Evolutionary conservation across 2,888 invertebrate genomes (phyloP).

Genomic region (Amphipyra berbera): DNA sequence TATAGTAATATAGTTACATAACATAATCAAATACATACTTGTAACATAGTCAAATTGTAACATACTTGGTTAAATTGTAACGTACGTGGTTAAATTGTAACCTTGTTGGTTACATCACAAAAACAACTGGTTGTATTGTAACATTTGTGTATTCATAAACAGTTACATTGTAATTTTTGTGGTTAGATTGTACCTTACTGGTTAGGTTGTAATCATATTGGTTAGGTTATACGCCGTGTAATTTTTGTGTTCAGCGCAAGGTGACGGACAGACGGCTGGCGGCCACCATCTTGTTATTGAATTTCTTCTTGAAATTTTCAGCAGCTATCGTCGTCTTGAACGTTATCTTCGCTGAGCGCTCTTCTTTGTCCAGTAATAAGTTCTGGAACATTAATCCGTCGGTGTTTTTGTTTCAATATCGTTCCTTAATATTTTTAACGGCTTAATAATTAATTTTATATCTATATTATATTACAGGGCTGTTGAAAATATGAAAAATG

Average conservation of each 20-base stretch:
- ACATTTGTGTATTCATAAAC: background rate
- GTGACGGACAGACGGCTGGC: slow-evolving; percentile 82
- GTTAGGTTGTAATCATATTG: background rate
- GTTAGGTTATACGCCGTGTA: background rate
- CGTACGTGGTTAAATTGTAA: slow-evolving; percentile 3
- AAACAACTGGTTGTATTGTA: slow-evolving; percentile 1
- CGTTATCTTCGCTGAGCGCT: slow-evolving; percentile 79
- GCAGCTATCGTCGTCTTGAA: slow-evolving; percentile 81
- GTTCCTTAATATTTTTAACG: slow-evolving; percentile 9
- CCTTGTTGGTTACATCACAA: background rate
- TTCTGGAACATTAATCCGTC: slow-evolving; percentile 82
- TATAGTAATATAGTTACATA: background rate
- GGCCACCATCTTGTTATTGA: slow-evolving; percentile 87
- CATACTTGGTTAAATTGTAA: slow-evolving; percentile 3
- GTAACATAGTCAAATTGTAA: background rate
- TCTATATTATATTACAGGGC: slow-evolving; percentile 32
- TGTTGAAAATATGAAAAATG: slow-evolving; percentile 63
- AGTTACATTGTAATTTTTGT: slow-evolving; percentile 7
- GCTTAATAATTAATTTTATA: slow-evolving; percentile 8
- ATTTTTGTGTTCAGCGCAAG: slow-evolving; percentile 54
- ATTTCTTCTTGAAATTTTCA: slow-evolving; percentile 82
- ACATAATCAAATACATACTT: slow-evolving; percentile 7
- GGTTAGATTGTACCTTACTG: background rate
- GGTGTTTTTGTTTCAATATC: slow-evolving; percentile 43
- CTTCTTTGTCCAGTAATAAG: slow-evolving; percentile 82